phyloP scores from a whole-genome alignment of 2,888 invertebrate genomes.

The Synanthedon myopaeformis region DNA sequence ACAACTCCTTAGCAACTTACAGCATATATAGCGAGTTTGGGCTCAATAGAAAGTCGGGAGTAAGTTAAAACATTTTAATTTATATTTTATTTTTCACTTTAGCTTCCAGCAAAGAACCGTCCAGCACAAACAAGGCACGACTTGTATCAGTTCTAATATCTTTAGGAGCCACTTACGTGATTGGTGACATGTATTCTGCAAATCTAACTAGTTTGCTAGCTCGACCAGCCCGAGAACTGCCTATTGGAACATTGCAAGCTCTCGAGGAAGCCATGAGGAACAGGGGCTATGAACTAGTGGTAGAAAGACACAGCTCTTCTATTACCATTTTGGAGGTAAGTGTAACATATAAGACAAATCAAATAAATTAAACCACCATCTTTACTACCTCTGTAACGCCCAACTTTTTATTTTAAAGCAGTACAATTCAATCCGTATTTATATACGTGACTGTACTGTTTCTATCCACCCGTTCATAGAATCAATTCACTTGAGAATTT shows the following conservation, averaged over 20 bases:
- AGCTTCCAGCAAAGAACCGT: constrained; percentile 72
- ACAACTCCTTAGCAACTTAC: too few relatives aligned
- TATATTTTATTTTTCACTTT: neutral
- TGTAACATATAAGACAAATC: neutral
- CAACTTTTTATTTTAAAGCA: too few relatives aligned
- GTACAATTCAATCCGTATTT: too few relatives aligned
- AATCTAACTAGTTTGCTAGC: constrained; percentile 81
- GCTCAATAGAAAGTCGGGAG: too few relatives aligned
- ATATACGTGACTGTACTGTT: too few relatives aligned
- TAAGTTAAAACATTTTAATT: too few relatives aligned
- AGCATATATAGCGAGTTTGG: too few relatives aligned
- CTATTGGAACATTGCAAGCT: constrained; percentile 75
- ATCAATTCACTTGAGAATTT: too few relatives aligned
- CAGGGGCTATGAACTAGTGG: constrained; percentile 74
- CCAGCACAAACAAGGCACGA: constrained; percentile 74
- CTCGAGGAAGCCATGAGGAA: constrained; percentile 75
- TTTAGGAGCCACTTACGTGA: constrained; percentile 81
- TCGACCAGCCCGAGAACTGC: constrained; percentile 76
- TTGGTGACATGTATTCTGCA: constrained; percentile 83
- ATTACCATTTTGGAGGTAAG: constrained; percentile 75
- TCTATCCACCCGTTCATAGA: too few relatives aligned
- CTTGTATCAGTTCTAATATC: constrained; percentile 78
- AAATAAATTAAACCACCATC: neutral
- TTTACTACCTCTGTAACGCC: too few relatives aligned
- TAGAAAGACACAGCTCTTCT: constrained; percentile 80